Evolutionary conservation across 2,888 invertebrate species (phyloP).

Genomic region (Macrosoma leucophasiata): DNA sequence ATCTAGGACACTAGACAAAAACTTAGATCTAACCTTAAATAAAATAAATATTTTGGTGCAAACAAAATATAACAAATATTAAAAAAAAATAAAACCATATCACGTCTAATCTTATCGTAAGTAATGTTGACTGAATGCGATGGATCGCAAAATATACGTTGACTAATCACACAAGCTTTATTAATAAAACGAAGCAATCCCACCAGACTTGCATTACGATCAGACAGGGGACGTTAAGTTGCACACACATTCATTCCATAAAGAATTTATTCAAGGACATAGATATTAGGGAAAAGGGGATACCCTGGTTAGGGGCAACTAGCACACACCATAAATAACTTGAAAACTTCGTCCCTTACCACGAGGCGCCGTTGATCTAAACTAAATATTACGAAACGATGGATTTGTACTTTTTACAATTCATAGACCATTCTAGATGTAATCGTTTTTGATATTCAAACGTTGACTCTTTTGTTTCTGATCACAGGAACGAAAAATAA

Average conservation of each 20-base stretch:
- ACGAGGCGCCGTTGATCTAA: too few species aligned
- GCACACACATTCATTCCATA: slow-evolving; percentile 69
- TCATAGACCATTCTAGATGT: too few species aligned
- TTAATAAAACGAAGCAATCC: slow-evolving; percentile 29
- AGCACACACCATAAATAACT: slow-evolving; percentile 58
- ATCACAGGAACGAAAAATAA: too few species aligned
- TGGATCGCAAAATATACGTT: slow-evolving; percentile 51
- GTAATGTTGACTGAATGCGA: slow-evolving; percentile 56
- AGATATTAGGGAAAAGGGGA: slow-evolving; percentile 48
- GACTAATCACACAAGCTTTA: slow-evolving; percentile 72
- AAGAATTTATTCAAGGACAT: slow-evolving; percentile 58
- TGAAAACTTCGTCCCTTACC: slow-evolving; percentile 24
- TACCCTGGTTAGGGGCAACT: slow-evolving; percentile 52
- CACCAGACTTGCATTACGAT: slow-evolving; percentile 32
- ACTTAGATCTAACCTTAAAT: slow-evolving; percentile 64
- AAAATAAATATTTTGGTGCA: slow-evolving; percentile 68
- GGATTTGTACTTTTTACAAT: too few species aligned
- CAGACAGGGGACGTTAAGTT: slow-evolving; percentile 29
- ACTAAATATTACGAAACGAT: too few species aligned
- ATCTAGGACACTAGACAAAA: slow-evolving; percentile 68
- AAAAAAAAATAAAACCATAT: slow-evolving; percentile 47
- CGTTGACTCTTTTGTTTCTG: too few species aligned
- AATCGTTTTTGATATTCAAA: too few species aligned
- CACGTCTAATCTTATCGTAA: slow-evolving; percentile 44
- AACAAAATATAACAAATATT: slow-evolving; percentile 44